These are phyloP conservation scores for Dascillus cervinus DNA, from an alignment of 2,888 invertebrate genomes.

Conservation along the genomic window DNA sequence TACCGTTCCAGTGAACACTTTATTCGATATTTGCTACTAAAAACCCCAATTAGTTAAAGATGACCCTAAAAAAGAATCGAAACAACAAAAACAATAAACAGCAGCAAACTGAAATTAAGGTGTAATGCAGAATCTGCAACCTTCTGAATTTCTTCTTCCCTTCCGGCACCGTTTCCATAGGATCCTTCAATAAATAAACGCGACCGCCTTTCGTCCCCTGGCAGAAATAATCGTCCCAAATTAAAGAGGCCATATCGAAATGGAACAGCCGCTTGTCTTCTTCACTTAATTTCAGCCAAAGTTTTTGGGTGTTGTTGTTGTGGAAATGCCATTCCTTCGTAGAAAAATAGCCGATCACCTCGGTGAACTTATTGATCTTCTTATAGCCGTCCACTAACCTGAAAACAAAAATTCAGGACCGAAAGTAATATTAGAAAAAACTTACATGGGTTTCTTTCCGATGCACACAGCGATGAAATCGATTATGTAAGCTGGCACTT, in stretches of 20 bases:
- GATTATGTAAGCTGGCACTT: conserved; percentile 53
- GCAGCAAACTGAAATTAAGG: conserved; percentile 1
- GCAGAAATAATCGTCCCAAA: conserved; percentile 64
- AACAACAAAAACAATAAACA: conserved; percentile 3
- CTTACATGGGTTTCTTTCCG: conserved; percentile 45
- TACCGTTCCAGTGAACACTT: no score
- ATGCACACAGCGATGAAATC: conserved; percentile 46
- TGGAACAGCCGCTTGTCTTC: conserved; percentile 52
- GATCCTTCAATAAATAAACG: conserved; percentile 68
- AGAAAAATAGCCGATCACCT: conserved; percentile 68
- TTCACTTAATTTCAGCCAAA: conserved; percentile 47
- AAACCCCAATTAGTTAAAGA: no score
- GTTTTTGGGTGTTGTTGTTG: conserved; percentile 46
- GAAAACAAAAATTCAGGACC: conserved; percentile 13
- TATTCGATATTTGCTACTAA: no score
- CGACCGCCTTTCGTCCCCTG: conserved; percentile 65
- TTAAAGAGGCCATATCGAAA: conserved; percentile 61
- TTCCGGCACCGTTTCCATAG: conserved; percentile 55
- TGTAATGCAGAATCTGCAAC: conserved; percentile 27
- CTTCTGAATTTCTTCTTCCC: conserved; percentile 49
- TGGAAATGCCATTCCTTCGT: conserved; percentile 52
- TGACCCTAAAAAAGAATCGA: background rate
- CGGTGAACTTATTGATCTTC: conserved; percentile 71
- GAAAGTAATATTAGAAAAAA: conserved; percentile 2
- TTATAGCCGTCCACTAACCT: conserved; percentile 73